Evolutionary conservation across 2,113 vertebrate species (phyloP).

Genomic region (Piaya cayana): DNA sequence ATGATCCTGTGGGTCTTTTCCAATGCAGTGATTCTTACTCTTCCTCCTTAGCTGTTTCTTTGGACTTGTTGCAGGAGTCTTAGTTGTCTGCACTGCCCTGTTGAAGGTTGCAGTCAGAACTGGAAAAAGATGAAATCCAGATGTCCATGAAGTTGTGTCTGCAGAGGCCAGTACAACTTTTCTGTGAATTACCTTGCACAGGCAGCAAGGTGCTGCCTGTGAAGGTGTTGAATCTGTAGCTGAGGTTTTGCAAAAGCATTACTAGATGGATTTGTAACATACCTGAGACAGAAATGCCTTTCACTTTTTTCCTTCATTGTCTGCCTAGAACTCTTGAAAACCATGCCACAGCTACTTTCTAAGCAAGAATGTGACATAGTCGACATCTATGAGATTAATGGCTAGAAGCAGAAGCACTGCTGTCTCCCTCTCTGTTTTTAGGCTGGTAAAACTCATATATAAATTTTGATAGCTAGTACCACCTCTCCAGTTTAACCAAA

Average conservation of each 20-base stretch:
- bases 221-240: background rate
- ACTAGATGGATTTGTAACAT: background rate
- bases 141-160: rapidly evolving
- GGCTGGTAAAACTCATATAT: background rate
- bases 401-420: background rate
- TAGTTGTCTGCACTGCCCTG: background rate
- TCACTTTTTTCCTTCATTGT: background rate
- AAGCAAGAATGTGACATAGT: background rate
- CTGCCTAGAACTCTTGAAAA: background rate
- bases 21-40: background rate
- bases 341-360: background rate
- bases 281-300: background rate
- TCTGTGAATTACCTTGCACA: background rate
- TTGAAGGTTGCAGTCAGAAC: background rate
- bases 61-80: background rate
- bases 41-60: background rate
- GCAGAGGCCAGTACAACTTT: background rate
- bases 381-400: background rate
- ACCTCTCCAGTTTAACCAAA: background rate
- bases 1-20: too few species aligned
- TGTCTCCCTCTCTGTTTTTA: background rate
- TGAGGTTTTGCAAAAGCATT: background rate
- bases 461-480: background rate
- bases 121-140: background rate
- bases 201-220: background rate